Evolutionary conservation across 2,888 invertebrate genomes (phyloP).

Genomic region (Busseola fusca): DNA sequence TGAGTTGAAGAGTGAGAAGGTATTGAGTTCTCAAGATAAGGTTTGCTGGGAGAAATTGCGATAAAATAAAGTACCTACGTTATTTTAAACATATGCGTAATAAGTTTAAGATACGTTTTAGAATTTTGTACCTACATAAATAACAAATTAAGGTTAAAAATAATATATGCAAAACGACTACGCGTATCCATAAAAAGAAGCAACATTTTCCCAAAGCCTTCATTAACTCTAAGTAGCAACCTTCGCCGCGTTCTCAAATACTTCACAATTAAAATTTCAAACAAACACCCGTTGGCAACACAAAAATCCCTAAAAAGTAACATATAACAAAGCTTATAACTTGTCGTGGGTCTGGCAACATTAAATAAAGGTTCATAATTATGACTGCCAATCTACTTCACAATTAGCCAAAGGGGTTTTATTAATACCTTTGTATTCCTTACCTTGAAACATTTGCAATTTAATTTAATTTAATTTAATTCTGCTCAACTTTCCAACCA

Average conservation of each 20-base stretch:
- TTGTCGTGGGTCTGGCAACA: conserved; percentile 51
- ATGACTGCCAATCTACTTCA: conserved; percentile 70
- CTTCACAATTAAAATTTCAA: conserved; percentile 47
- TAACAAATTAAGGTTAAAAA: background rate
- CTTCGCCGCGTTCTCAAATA: conserved; percentile 24
- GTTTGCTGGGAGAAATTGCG: background rate
- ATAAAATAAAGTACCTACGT: background rate
- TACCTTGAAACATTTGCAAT: conserved; percentile 63
- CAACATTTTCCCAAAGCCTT: conserved; percentile 12
- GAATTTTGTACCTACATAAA: background rate
- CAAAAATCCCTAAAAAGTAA: conserved; percentile 52
- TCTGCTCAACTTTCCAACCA: conserved; percentile 51
- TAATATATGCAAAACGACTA: background rate
- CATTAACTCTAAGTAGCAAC: conserved; percentile 22
- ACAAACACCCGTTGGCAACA: conserved; percentile 42
- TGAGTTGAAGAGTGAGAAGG: too few species aligned
- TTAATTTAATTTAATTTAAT: conserved; percentile 68
- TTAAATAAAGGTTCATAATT: conserved; percentile 66
- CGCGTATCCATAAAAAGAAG: background rate
- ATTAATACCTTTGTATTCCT: conserved; percentile 63
- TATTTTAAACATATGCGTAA: background rate
- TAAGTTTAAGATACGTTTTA: background rate
- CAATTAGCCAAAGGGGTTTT: conserved; percentile 61
- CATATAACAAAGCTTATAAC: conserved; percentile 54
- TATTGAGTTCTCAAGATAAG: too few species aligned